These are phyloP conservation scores for Microcebus lehilahytsara DNA, from an alignment of 2,113 vertebrate genomes.

Conservation along the genomic window DNA sequence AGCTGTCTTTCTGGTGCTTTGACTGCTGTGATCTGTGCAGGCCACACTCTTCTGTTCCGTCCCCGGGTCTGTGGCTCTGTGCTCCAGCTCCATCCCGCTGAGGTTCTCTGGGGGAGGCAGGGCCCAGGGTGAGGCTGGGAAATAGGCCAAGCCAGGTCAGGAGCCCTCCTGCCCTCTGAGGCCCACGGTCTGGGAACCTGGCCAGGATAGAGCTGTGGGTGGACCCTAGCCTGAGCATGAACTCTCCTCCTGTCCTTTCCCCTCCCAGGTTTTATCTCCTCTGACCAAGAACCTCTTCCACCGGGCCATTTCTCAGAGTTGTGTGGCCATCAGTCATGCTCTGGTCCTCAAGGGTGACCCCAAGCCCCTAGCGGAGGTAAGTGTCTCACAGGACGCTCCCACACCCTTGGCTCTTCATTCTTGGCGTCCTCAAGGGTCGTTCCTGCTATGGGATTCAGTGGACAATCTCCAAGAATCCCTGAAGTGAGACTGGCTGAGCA, in stretches of 20 bases:
- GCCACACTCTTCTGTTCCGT: not conserved
- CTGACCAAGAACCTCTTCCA: constrained; percentile 87
- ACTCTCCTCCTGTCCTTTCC: not conserved
- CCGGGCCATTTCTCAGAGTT: constrained; percentile 86
- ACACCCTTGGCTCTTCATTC: accelerated
- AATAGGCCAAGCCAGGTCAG: accelerated
- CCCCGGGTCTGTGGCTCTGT: not conserved
- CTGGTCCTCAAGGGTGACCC: not conserved
- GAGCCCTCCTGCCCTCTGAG: accelerated
- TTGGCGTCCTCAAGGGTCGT: not conserved
- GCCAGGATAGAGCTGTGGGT: not conserved
- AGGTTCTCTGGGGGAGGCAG: not conserved
- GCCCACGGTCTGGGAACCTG: not conserved
- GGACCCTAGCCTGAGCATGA: not conserved
- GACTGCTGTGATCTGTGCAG: accelerated
- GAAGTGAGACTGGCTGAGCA: not conserved
- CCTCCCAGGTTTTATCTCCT: constrained; percentile 84
- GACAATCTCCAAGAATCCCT: no score
- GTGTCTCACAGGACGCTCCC: not conserved
- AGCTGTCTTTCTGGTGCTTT: not conserved
- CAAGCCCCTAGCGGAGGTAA: constrained; percentile 12
- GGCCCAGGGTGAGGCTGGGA: not conserved
- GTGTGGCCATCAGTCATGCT: constrained; percentile 54
- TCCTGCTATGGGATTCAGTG: accelerated
- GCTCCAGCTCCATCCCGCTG: not conserved